Evolutionary conservation across 2,888 invertebrate species (phyloP), one percentile per base, ranked within the genome.

Genomic region (Abscondita cerata): DNA sequence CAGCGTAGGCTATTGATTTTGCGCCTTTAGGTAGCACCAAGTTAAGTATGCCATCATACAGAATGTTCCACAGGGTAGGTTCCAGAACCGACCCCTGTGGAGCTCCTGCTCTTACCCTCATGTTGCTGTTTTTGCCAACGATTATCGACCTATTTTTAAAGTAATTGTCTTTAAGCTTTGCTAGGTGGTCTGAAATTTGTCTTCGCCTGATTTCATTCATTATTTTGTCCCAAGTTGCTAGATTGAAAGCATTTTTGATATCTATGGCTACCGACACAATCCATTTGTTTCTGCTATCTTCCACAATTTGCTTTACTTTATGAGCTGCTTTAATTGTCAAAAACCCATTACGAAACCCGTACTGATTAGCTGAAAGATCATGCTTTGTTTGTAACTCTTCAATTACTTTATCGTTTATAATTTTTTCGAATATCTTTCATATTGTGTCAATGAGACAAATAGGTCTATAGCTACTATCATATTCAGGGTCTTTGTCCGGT

Each of bases 51-150:
- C n/a, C n/a, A n/a, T n/a, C n/a, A n/a, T n/a, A n/a, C n/a, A n/a
- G n/a, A n/a, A n/a, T n/a, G n/a, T n/a, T n/a, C n/a, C n/a, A n/a
- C n/a, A n/a, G n/a, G n/a, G n/a, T n/a, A n/a, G n/a, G n/a, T n/a
- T n/a, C n/a, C n/a, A n/a, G n/a, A 12, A 56, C 38, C 1, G 56
- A 56, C 2, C 56, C 48, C 47, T 55, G 47, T 16, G 55, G 47
- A 1, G 46, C 34, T 4, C 47, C 55, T 3, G 33, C 8, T 5
- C 20, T 46, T 11, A 47, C 19, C 1, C 18, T 6, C 18, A 44
- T 44, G 12, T 1, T 15, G 1, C n/a, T 11, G n/a, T 36, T 5
- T 8, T 11, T 5, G 4, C 13, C 16, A 3, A 44, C 11, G 3
- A 11, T 3, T 2, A 44, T 15, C 16, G 5, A 15, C 46, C 46